phyloP scores from a whole-genome alignment of 2,113 vertebrate species.

The rabbit (Oryctolagus cuniculus) region DNA sequence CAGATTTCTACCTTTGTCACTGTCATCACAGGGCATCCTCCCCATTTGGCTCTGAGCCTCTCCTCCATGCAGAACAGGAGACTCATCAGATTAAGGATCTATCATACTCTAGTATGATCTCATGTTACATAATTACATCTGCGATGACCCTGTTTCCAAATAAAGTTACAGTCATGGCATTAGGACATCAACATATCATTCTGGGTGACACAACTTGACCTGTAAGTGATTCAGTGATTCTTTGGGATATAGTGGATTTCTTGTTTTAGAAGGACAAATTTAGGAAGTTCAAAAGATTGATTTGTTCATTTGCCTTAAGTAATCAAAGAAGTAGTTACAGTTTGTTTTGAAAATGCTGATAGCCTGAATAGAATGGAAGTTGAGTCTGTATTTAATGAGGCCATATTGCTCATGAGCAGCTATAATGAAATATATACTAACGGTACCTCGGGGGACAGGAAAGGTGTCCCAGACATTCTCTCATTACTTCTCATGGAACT shows the following conservation, averaged over 20 bases:
- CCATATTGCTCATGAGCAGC: not conserved
- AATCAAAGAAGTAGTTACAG: not conserved
- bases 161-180: not conserved
- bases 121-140: constrained; percentile 14
- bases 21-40: not conserved
- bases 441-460: not conserved
- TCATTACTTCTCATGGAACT: constrained; percentile 3
- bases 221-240: not conserved
- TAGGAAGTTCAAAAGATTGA: constrained; percentile 36
- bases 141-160: not conserved
- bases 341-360: not conserved
- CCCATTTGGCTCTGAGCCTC: not conserved
- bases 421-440: not conserved
- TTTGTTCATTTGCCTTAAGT: constrained; percentile 48
- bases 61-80: not conserved
- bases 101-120: not conserved
- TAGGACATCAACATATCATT: not conserved
- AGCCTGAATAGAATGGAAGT: not conserved
- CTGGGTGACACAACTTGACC: not conserved
- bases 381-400: not conserved
- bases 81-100: not conserved
- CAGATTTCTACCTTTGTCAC: not conserved
- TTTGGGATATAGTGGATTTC: not conserved
- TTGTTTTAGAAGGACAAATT: not conserved
- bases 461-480: not conserved